phyloP scores from a whole-genome alignment of 2,888 invertebrate species.

The Aelia acuminata region DNA sequence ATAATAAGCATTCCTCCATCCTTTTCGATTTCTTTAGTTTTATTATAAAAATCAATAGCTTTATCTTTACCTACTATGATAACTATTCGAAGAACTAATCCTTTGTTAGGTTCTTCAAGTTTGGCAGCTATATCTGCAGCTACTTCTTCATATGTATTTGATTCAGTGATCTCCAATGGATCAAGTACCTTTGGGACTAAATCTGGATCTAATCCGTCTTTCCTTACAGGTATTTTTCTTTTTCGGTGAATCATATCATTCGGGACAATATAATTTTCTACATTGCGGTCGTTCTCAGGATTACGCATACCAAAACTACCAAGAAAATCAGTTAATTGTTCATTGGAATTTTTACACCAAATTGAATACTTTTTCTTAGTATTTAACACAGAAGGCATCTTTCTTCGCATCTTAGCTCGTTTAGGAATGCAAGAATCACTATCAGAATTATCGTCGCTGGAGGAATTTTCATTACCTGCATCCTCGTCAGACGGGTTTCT shows the following conservation, averaged over 20 bases:
- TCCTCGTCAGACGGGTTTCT: slow-evolving; percentile 31
- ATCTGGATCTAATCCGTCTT: slow-evolving; percentile 42
- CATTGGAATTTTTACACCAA: slow-evolving; percentile 62
- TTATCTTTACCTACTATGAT: slow-evolving; percentile 61
- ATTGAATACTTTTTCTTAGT: slow-evolving; percentile 61
- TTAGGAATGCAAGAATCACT: slow-evolving; percentile 60
- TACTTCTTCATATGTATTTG: slow-evolving; percentile 62
- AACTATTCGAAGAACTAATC: slow-evolving; percentile 61
- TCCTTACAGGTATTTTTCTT: slow-evolving; percentile 47
- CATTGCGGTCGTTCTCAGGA: slow-evolving; percentile 62
- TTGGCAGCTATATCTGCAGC: slow-evolving; percentile 61
- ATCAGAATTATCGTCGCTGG: slow-evolving; percentile 57
- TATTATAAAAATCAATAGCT: slow-evolving; percentile 61
- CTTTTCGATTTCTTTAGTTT: slow-evolving; percentile 62
- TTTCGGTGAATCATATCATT: slow-evolving; percentile 49
- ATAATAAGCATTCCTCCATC: slow-evolving; percentile 63
- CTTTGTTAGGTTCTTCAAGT: slow-evolving; percentile 61
- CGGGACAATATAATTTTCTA: slow-evolving; percentile 62
- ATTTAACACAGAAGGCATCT: slow-evolving; percentile 14
- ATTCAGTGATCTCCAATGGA: slow-evolving; percentile 58
- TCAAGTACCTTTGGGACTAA: slow-evolving; percentile 59
- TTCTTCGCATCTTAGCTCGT: slow-evolving; percentile 53
- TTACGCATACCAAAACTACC: slow-evolving; percentile 62
- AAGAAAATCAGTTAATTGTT: slow-evolving; percentile 62
- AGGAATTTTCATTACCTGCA: slow-evolving; percentile 16